These are phyloP conservation scores for Leptinotarsa juncta DNA, from an alignment of 2,888 invertebrate genomes.

Conservation along the genomic window DNA sequence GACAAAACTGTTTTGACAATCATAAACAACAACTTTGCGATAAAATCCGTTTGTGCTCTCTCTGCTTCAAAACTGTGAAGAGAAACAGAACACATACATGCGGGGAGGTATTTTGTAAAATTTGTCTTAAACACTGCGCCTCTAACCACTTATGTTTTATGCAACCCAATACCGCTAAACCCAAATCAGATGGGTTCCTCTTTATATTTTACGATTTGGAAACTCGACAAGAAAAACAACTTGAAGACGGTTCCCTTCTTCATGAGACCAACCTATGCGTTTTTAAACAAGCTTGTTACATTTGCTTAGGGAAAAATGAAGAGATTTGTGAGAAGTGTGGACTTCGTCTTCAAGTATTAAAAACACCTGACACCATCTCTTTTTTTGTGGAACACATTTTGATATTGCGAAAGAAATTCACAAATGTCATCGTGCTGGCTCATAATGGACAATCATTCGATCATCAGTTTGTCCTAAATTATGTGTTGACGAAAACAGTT, in stretches of 20 bases:
- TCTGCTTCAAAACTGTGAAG: neutral
- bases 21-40: neutral
- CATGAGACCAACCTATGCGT: neutral
- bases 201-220: slow-evolving; percentile 39
- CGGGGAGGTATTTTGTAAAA: neutral
- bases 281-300: slow-evolving; percentile 25
- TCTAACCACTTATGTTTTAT: slow-evolving; percentile 33
- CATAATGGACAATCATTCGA: slow-evolving; percentile 37
- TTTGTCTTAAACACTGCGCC: neutral
- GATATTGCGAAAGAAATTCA: neutral
- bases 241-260: slow-evolving; percentile 22
- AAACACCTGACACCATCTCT: neutral
- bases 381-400: neutral
- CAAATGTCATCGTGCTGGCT: slow-evolving; percentile 10
- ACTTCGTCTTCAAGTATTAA: neutral
- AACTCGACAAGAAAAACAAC: slow-evolving; percentile 31
- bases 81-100: neutral
- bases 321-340: neutral
- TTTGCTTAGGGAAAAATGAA: neutral
- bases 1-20: neutral
- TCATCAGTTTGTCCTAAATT: slow-evolving; percentile 37
- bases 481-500: slow-evolving; percentile 34
- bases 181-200: slow-evolving; percentile 20
- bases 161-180: slow-evolving; percentile 22
- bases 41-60: neutral